phyloP scores from a whole-genome alignment of 1,140 invertebrate genomes.

The Sweltsa coloradensis region DNA sequence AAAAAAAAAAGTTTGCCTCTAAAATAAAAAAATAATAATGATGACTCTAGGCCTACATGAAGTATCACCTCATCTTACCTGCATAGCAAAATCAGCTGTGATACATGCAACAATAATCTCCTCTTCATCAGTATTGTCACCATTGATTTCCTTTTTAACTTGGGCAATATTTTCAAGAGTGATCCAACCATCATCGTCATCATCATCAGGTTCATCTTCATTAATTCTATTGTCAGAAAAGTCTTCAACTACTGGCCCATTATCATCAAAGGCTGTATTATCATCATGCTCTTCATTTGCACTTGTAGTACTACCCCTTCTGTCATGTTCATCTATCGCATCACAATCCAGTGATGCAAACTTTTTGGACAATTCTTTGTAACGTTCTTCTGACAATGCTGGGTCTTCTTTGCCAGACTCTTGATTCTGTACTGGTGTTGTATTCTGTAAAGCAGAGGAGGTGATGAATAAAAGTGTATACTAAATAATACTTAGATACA shows the following conservation, averaged over 20 bases:
- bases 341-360: neutral
- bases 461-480: no score
- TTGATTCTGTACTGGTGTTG: no score
- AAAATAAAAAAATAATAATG: no score
- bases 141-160: slow-evolving; percentile 54
- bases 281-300: neutral
- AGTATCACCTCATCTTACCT: slow-evolving; percentile 39
- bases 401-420: no score
- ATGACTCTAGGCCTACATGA: no score
- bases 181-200: slow-evolving; percentile 78
- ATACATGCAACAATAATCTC: slow-evolving; percentile 75
- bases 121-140: slow-evolving; percentile 45
- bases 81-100: slow-evolving; percentile 94
- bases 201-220: slow-evolving; percentile 33
- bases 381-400: neutral
- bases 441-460: no score
- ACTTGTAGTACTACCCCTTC: neutral
- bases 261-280: neutral
- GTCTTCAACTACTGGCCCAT: slow-evolving; percentile 11
- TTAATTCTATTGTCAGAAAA: slow-evolving; percentile 20
- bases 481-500: no score
- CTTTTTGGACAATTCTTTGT: neutral
- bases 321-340: neutral
- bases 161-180: slow-evolving; percentile 71
- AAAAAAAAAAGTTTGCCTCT: no score